Evolutionary conservation across 2,888 invertebrate species (phyloP), one percentile per base, ranked within the genome.

Genomic region (Pterostichus madidus): DNA sequence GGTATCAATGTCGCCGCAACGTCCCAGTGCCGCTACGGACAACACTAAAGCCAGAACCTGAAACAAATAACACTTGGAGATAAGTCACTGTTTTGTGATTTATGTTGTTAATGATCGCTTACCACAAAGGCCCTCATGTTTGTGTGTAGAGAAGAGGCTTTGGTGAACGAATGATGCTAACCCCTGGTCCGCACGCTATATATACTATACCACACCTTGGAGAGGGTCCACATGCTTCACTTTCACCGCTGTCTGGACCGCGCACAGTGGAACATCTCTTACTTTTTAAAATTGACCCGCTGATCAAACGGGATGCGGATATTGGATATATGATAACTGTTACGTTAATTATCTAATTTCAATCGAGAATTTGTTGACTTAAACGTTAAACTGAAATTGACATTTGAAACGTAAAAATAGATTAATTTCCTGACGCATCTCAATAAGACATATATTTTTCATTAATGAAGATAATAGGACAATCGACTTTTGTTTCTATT

Each of bases 31-130:
- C 52, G 83, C 79, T 68, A 86, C 86, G 53, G 87, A 87, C 39
- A 87, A 73, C 32, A 85, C 85, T 49, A 86, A 84, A 49, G 86
- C 88, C 75, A 88, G 84, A 79, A 88, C 85, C 90, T 90, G 85
- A 0, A 86, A 86, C 8, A 84, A 84, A 31, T 24, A 44, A 35
- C 31, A 64, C 24, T 59, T 6, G 7, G 24, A 1, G 39, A 73
- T 53, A 8, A 53, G 83, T 49, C 2, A 5, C 13, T 49, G 49
- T 49, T 1, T 0, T 2, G n/a, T 13, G 13, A n/a, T 17, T 71
- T 17, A 44, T 17, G 10, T 31, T 15, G 15, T 10, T 77, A 39
- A 39, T 32, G 10, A 17, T 56, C 75, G 39, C 75, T 75, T 81
- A 81, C 81, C 81, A 75, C 56, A 46, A 81, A 75, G 32, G 75